Evolutionary conservation across 2,113 vertebrate genomes (phyloP).

Genomic region (Clarias magur): DNA sequence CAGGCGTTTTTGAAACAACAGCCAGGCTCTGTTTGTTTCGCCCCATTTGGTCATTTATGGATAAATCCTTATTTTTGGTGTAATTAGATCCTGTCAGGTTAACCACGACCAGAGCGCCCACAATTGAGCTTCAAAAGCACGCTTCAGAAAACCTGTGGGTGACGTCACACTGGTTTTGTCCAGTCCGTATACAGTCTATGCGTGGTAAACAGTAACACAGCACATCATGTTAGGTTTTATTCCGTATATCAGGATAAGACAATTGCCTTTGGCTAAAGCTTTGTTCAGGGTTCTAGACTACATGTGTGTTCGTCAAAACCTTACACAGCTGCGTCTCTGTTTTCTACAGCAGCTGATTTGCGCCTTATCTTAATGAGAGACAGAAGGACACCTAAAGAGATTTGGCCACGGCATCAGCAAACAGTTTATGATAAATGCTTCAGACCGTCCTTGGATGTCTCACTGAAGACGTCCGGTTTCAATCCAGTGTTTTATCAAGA

Average conservation of each 20-base stretch:
- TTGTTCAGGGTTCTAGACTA: neutral
- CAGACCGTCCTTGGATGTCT: conserved; percentile 36
- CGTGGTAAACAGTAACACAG: neutral
- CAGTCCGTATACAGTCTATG: too few relatives aligned
- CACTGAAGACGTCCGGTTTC: conserved; percentile 33
- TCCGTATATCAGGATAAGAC: neutral
- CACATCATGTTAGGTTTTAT: neutral
- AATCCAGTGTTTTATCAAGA: conserved; percentile 6
- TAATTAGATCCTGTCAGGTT: too few relatives aligned
- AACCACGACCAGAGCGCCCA: too few relatives aligned
- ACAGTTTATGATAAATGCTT: conserved; percentile 45
- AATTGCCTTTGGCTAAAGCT: neutral
- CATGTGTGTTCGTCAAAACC: neutral
- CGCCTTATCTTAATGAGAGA: conserved; percentile 49
- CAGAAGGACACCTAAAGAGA: conserved; percentile 45
- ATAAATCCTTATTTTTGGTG: too few relatives aligned
- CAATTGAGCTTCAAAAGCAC: too few relatives aligned
- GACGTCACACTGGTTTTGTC: too few relatives aligned
- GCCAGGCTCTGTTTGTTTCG: too few relatives aligned
- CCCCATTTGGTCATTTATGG: too few relatives aligned
- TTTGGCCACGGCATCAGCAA: conserved; percentile 49
- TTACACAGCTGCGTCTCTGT: neutral
- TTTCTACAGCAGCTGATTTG: conserved; percentile 44
- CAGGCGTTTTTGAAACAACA: too few relatives aligned
- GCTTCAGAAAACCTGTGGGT: too few relatives aligned